A percentile compares a stretch with the other conserved stretches of the same genome.
These are phyloP conservation scores for Neelides sp. DNA, from an alignment of 1,140 invertebrate genomes.

Conservation along the genomic window DNA sequence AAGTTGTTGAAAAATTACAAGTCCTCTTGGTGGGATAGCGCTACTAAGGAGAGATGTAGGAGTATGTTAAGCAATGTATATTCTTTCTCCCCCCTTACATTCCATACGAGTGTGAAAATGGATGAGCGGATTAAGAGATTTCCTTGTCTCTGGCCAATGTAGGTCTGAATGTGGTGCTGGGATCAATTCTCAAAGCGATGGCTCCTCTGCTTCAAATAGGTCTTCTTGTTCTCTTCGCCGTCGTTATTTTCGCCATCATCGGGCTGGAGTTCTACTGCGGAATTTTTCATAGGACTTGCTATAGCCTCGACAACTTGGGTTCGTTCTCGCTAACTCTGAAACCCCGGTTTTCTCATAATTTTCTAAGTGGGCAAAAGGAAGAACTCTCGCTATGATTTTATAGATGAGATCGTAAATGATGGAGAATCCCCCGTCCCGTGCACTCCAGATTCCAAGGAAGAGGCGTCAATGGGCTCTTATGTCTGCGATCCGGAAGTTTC, in stretches of 20 bases:
- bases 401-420: slow-evolving; percentile 75
- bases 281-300: slow-evolving; percentile 97
- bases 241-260: slow-evolving; percentile 99
- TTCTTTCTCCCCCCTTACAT: no score
- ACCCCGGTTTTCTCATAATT: no score
- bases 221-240: slow-evolving; percentile 97
- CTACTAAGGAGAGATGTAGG: no score
- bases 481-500: slow-evolving; percentile 68
- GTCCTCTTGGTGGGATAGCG: no score
- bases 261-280: slow-evolving; percentile 99
- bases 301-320: slow-evolving; percentile 87
- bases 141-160: no score
- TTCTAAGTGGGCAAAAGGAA: no score
- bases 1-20: no score
- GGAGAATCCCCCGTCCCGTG: slow-evolving; percentile 76
- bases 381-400: no score
- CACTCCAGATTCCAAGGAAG: slow-evolving; percentile 56
- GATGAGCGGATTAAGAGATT: no score
- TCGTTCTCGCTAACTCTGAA: no score
- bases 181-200: slow-evolving; percentile 99
- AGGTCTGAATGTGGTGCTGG: slow-evolving; percentile 99
- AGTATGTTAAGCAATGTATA: no score
- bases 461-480: slow-evolving; percentile 54
- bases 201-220: slow-evolving; percentile 99
- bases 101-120: no score